A percentile compares a stretch with the other conserved stretches of the same genome.
These are phyloP conservation scores for Scaptomyza cyrtandrae DNA, from an alignment of 2,888 invertebrate genomes.

Conservation along the genomic window DNA sequence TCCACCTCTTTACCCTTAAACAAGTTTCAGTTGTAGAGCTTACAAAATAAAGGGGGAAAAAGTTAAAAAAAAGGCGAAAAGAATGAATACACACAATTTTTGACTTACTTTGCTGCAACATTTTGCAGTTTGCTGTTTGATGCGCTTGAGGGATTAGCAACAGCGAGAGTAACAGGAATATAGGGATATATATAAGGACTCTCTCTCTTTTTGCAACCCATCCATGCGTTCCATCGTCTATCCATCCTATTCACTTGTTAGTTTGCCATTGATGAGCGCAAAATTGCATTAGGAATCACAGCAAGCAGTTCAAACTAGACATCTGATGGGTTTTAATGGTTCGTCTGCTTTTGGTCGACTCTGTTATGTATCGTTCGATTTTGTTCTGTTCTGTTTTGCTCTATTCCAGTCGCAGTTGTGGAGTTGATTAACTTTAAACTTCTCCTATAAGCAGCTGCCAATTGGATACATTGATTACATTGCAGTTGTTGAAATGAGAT, in stretches of 20 bases:
- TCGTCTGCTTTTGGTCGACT: background rate
- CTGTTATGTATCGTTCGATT: background rate
- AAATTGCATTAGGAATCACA: constrained; percentile 59
- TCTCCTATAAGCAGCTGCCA: constrained; percentile 15
- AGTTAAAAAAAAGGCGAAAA: constrained; percentile 1
- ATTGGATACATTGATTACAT: constrained; percentile 22
- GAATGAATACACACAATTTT: constrained; percentile 26
- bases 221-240: too few relatives aligned
- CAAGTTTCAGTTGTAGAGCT: background rate
- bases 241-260: background rate
- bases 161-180: constrained; percentile 28
- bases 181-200: constrained; percentile 8
- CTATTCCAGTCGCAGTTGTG: constrained; percentile 5
- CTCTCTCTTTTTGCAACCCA: background rate
- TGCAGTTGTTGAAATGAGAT: constrained; percentile 7
- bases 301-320: constrained; percentile 21
- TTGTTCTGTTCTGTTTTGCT: background rate
- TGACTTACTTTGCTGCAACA: constrained; percentile 60
- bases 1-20: background rate
- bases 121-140: constrained; percentile 57
- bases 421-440: constrained; percentile 14
- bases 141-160: constrained; percentile 69
- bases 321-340: constrained; percentile 26
- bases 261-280: constrained; percentile 43
- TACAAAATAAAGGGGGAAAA: background rate